Base-by-base conservation (phyloP, 2,888 invertebrate genomes). In the Entomobrya proxima region DNA sequence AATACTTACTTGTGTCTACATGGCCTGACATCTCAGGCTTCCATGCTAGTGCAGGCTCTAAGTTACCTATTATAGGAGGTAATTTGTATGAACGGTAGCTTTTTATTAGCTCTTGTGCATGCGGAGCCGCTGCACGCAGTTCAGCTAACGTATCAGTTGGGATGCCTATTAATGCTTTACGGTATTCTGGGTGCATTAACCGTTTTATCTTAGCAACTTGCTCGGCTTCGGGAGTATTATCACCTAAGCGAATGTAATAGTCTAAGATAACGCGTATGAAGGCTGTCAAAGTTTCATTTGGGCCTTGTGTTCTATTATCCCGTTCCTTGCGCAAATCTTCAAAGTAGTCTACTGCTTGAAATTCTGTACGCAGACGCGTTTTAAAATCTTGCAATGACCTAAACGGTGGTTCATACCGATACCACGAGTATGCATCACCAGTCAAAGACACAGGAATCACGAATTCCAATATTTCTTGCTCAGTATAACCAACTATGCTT, bases 131-230 rank as follows among this genome's bases (percentile, higher is more conserved):
- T 1, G 21, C 50, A 5, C n/a, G 15, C 7, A 81, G 30, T 9
- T 81, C 72, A 15, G 37, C 18, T 18, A 81, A 24, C 0, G 81
- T 37, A 24, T 52, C 24, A 1, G 72, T 74, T 7, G 35, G 30
- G 21, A 52, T 61, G 30, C 50, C 64, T 4, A 27, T 7, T n/a
- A 75, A 15, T 1, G 44, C 58, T 24, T 35, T 44, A 5, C 30
- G 9, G 37, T 82, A 82, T 47, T 74, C 82, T 0, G 82, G 82
- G 24, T 82, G 82, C 74, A 75, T 75, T 0, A 40, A 21, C 27
- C 64, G 18, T 15, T 47, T 61, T 3, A 82, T 64, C 13, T 32
- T 18, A 6, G 37, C 44, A 1, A 82, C 64, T 15, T 30, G 3
- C 18, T 55, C 72, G 5, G 40, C 13, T 32, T 75, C 47, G 18